These are phyloP conservation scores for Xiphophorus hellerii DNA, from an alignment of 2,113 vertebrate species.

Conservation along the genomic window DNA sequence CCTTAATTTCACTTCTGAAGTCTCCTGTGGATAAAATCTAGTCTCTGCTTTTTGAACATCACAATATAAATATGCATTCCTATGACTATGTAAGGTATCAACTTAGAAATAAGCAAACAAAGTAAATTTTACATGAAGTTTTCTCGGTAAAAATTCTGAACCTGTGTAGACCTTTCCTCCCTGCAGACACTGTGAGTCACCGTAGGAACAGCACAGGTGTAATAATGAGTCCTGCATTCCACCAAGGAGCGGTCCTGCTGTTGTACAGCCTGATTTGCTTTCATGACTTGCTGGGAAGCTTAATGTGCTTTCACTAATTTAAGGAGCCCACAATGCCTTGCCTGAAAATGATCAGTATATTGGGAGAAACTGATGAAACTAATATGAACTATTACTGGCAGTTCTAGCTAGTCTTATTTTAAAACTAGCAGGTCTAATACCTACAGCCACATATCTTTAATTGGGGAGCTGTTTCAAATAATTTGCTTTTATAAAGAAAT, in stretches of 20 bases:
- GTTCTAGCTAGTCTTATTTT: not conserved
- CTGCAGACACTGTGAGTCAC: constrained; percentile 3
- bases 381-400: not conserved
- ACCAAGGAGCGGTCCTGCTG: not conserved
- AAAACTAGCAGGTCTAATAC: not conserved
- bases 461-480: not conserved
- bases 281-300: not conserved
- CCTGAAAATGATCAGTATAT: not conserved
- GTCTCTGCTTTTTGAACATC: not conserved
- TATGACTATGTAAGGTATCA: not conserved
- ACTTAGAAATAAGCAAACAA: not conserved
- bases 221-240: not conserved
- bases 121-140: not conserved
- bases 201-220: not conserved
- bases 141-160: not conserved
- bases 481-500: not conserved
- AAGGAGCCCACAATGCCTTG: not conserved
- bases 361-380: not conserved
- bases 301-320: not conserved
- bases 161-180: not conserved
- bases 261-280: constrained; percentile 2
- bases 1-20: not conserved
- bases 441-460: not conserved
- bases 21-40: not conserved
- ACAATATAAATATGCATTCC: not conserved